Conservation (phyloP, 1,140 invertebrate species). For the Leptoteleia sp. region DNA sequence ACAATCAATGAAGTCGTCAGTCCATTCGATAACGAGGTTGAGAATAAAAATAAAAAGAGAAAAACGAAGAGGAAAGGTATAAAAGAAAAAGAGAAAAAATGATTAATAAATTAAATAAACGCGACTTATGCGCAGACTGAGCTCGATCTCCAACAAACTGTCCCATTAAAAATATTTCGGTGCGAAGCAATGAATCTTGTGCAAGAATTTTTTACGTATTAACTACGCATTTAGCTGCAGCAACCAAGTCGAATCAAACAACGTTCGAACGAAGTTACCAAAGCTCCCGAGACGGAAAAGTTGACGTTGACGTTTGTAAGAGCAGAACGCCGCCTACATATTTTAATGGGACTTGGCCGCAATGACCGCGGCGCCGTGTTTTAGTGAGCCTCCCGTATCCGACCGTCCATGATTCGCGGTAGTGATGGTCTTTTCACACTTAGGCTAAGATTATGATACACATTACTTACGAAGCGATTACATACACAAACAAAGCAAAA, state of each 20-base stretch:
- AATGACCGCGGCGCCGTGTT: constrained; percentile 73
- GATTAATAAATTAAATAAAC: too few relatives aligned
- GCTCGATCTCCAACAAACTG: constrained; percentile 64
- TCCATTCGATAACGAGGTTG: constrained; percentile 52
- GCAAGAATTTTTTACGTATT: constrained; percentile 25
- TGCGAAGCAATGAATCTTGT: constrained; percentile 9
- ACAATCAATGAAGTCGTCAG: constrained; percentile 12
- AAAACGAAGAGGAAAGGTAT: too few relatives aligned
- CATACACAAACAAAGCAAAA: constrained; percentile 50
- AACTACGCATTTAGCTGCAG: constrained; percentile 40
- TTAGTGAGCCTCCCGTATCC: constrained; percentile 70
- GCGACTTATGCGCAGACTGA: constrained; percentile 76
- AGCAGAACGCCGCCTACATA: constrained; percentile 23
- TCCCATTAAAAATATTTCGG: constrained; percentile 49
- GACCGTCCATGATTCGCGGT: constrained; percentile 76
- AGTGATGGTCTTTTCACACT: constrained; percentile 74
- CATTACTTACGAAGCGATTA: constrained; percentile 65
- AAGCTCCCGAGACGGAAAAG: constrained; percentile 23
- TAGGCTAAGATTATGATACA: constrained; percentile 65
- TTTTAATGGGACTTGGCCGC: constrained; percentile 64
- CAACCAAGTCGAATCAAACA: constrained; percentile 19
- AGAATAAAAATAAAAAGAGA: constrained; percentile 38
- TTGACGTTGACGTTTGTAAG: constrained; percentile 5
- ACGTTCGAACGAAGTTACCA: constrained; percentile 31
- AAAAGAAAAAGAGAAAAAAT: too few relatives aligned